phyloP scores from a whole-genome alignment of 1,140 invertebrate species.

The Ceratina japonica region DNA sequence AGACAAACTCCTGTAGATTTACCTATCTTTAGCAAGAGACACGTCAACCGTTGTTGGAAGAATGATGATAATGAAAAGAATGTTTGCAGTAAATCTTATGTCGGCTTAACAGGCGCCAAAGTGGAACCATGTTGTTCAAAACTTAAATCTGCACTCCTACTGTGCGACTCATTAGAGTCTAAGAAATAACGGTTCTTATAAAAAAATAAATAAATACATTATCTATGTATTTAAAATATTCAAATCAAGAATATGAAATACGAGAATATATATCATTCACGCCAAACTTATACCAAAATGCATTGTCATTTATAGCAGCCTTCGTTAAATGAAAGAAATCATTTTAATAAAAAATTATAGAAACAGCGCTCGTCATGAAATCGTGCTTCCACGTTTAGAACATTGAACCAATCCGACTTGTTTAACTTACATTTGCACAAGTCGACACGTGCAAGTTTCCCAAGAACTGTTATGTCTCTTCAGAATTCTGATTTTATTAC shows the following conservation, averaged over 20 bases:
- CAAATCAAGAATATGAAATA: too few relatives aligned
- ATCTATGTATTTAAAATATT: too few relatives aligned
- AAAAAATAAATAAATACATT: too few relatives aligned
- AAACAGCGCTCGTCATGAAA: background rate
- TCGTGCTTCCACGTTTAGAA: background rate
- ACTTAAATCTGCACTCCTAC: background rate
- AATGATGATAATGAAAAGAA: conserved; percentile 50
- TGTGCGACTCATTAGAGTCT: background rate
- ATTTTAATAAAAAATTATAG: too few relatives aligned
- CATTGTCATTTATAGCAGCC: too few relatives aligned
- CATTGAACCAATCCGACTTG: background rate
- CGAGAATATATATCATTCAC: too few relatives aligned
- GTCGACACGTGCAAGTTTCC: background rate
- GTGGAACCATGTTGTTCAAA: conserved; percentile 8
- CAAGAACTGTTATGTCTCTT: background rate
- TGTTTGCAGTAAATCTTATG: conserved; percentile 56
- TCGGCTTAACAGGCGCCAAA: conserved; percentile 42
- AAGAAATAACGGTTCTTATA: too few relatives aligned
- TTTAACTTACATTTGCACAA: background rate
- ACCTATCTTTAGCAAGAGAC: conserved; percentile 20
- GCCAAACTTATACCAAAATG: too few relatives aligned
- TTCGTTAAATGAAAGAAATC: too few relatives aligned
- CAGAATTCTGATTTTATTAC: conserved; percentile 20
- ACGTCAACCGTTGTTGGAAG: conserved; percentile 7
- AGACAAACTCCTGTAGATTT: conserved; percentile 35